These are phyloP conservation scores for Cinclus mexicanus DNA, from an alignment of 2,113 vertebrate genomes.

Conservation along the genomic window DNA sequence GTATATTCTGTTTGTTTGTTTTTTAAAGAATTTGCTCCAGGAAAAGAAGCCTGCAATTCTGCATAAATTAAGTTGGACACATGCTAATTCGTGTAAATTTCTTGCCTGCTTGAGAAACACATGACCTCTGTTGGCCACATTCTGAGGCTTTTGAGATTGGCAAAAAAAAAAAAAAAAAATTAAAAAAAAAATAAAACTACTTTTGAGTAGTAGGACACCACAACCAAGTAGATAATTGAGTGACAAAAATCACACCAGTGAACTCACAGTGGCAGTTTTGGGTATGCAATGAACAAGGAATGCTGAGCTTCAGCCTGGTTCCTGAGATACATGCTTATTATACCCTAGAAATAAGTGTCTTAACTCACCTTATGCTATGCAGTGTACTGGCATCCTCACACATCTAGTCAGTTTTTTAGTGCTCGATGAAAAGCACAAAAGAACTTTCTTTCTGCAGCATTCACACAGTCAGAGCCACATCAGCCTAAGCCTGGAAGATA, in stretches of 20 bases:
- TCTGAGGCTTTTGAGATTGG: background rate
- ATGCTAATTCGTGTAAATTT: background rate
- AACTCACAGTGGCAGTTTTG: background rate
- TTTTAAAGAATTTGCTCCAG: background rate
- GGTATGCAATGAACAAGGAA: fast-evolving
- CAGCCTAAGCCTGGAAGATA: background rate
- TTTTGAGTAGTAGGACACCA: fast-evolving
- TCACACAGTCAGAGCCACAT: background rate
- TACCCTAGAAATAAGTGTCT: background rate
- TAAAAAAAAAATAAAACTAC: fast-evolving
- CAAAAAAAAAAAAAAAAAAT: background rate
- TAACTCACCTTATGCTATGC: background rate
- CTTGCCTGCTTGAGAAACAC: background rate
- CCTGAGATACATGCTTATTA: background rate
- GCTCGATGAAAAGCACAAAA: background rate
- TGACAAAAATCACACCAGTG: background rate
- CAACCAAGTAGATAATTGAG: background rate
- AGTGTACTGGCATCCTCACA: background rate
- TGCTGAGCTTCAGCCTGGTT: background rate
- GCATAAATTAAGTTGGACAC: background rate
- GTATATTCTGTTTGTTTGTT: background rate
- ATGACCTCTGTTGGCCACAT: background rate
- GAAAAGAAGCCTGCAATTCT: background rate
- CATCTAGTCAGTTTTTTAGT: fast-evolving
- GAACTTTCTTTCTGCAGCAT: background rate